Evolutionary conservation across 2,888 invertebrate genomes (phyloP), one percentile per base, ranked within the genome.

Genomic region (Habrosyne pyritoides): DNA sequence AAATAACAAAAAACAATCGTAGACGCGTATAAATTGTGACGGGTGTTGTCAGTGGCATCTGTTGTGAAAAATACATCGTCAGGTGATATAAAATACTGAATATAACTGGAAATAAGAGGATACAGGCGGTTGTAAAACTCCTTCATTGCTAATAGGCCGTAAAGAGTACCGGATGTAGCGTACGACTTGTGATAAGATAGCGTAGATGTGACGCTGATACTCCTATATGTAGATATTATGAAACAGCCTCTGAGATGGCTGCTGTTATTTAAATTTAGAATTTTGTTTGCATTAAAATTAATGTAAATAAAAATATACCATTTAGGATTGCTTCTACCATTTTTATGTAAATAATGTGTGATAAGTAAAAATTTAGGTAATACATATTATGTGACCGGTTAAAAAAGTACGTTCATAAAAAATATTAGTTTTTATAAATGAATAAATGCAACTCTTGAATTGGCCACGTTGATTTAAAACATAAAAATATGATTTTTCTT

Each of bases 111-210:
- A 79, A 86, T 78, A 81, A 70, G 71, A 66, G 71, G 67, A 72
- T 76, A 71, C 53, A 53, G 62, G 57, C 59, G 63, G 82, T 75
- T 84, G 81, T 87, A 87, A 88, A 88, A 82, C 77, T 86, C 79
- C 76, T 83, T 83, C 83, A 84, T 83, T 80, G 85, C 83, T 83
- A 88, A 88, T 87, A 89, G 86, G 83, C 83, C 73, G 86, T 89
- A 87, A 89, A 90, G 78, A 76, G 77, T 66, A 63, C 77, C 82
- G 83, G 85, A 79, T 84, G 86, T 72, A 69, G 59, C 59, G 63
- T 72, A 79, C 67, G 75, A 65, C 65, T 69, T 57, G 46, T 61
- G 71, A 76, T 65, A 66, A 66, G 52, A 36, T 47, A 12, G 30
- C 21, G 30, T 36, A 54, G 55, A 56, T 21, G 53, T 18, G 42